phyloP scores from a whole-genome alignment of 2,888 invertebrate species.

The Onchidella celtica region DNA sequence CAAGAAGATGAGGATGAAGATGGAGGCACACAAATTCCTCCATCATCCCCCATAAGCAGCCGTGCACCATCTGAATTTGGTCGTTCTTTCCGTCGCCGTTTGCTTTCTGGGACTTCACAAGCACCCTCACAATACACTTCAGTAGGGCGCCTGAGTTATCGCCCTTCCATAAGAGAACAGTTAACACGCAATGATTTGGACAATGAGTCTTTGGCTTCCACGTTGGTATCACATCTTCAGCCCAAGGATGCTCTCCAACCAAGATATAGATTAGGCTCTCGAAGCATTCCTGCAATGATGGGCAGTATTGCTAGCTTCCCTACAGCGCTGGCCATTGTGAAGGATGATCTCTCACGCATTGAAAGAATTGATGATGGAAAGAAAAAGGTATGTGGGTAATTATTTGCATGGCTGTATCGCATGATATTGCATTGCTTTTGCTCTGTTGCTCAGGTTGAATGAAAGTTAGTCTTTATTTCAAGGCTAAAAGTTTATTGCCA shows the following conservation, averaged over 20 bases:
- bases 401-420: too few species aligned
- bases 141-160: slow-evolving; percentile 23
- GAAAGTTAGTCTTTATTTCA: too few species aligned
- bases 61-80: slow-evolving; percentile 11
- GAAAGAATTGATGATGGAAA: slow-evolving; percentile 18
- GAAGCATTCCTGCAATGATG: slow-evolving; percentile 36
- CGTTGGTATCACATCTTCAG: slow-evolving; percentile 41
- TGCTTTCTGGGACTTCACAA: slow-evolving; percentile 38
- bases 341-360: slow-evolving; percentile 41
- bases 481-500: too few species aligned
- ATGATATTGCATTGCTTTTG: neutral
- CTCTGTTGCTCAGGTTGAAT: too few species aligned
- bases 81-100: slow-evolving; percentile 27
- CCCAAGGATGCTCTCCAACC: slow-evolving; percentile 38
- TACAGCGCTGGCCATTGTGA: slow-evolving; percentile 37
- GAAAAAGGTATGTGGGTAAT: slow-evolving; percentile 19
- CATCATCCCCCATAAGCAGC: slow-evolving; percentile 20
- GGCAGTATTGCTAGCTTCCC: slow-evolving; percentile 45
- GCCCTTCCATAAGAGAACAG: slow-evolving; percentile 38
- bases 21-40: neutral
- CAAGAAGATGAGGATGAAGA: neutral
- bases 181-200: slow-evolving; percentile 36
- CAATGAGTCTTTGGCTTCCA: slow-evolving; percentile 45
- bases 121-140: slow-evolving; percentile 38
- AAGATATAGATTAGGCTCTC: slow-evolving; percentile 36